phyloP scores from a whole-genome alignment of 2,113 vertebrate genomes.

The Rhizomys pruinosus region DNA sequence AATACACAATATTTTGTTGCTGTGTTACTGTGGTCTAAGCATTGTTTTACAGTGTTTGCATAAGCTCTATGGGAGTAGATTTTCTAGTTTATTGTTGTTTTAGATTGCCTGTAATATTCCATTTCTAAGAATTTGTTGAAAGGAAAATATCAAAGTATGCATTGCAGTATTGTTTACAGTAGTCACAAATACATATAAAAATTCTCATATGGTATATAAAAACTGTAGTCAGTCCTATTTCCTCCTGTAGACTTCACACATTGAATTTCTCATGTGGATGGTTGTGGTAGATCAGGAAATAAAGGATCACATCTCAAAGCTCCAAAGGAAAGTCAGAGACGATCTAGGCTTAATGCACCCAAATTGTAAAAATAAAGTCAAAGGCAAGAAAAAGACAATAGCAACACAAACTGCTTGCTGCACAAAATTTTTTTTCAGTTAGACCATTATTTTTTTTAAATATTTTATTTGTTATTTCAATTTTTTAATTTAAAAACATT shows the following conservation, averaged over 20 bases:
- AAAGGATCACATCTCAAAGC: background rate
- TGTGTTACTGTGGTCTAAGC: background rate
- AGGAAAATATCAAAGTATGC: background rate
- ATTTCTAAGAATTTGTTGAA: constrained; percentile 53
- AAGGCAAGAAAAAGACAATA: background rate
- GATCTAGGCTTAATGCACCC: background rate
- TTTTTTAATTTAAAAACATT: no score
- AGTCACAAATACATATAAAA: constrained; percentile 4
- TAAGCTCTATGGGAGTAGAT: constrained; percentile 35
- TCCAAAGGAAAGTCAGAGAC: background rate
- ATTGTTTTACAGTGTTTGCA: constrained; percentile 41
- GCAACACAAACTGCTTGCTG: background rate
- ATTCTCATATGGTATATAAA: background rate
- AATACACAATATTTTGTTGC: background rate
- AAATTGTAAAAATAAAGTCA: constrained; percentile 3
- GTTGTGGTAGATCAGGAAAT: background rate
- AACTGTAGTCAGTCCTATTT: background rate
- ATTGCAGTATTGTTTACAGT: background rate
- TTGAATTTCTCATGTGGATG: background rate
- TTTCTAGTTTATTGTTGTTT: constrained; percentile 15
- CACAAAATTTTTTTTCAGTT: background rate
- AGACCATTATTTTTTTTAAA: background rate
- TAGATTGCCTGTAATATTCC: constrained; percentile 3
- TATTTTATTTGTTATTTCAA: no score
- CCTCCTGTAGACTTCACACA: background rate